phyloP scores from a whole-genome alignment of 2,113 vertebrate genomes.

The Ceyx margarethae region DNA sequence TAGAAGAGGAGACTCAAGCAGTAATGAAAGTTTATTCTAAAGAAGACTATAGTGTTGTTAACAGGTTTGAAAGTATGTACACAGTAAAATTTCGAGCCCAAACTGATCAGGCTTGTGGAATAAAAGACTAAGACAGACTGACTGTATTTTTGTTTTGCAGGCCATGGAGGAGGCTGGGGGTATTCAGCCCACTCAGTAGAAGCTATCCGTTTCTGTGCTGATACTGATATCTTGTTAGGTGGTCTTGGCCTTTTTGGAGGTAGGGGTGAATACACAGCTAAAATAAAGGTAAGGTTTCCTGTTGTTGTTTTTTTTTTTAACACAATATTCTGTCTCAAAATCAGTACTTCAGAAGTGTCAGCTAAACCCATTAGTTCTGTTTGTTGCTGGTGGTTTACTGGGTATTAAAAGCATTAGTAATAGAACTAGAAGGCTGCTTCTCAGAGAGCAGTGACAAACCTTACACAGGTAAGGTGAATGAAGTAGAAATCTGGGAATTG shows the following conservation, averaged over 20 bases:
- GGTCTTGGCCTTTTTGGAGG: constrained; percentile 98
- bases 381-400: neutral
- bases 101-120: neutral
- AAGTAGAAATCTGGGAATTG: neutral
- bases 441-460: neutral
- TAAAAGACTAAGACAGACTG: neutral
- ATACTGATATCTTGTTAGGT: constrained; percentile 94
- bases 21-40: constrained; percentile 99
- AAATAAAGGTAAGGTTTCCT: constrained; percentile 88
- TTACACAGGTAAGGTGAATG: neutral
- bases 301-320: neutral
- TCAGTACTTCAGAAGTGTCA: neutral
- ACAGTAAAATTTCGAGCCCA: neutral
- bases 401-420: neutral
- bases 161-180: constrained; percentile 99
- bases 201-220: constrained; percentile 96
- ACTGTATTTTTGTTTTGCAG: constrained; percentile 61
- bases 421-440: neutral
- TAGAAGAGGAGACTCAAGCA: constrained; percentile 96
- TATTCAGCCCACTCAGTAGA: constrained; percentile 99
- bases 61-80: constrained; percentile 97
- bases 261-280: constrained; percentile 97
- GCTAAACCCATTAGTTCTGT: neutral
- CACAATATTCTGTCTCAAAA: neutral
- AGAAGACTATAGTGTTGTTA: constrained; percentile 97